These are phyloP conservation scores for Mactra quadrangularis DNA, from an alignment of 1,140 invertebrate species.

Conservation along the genomic window DNA sequence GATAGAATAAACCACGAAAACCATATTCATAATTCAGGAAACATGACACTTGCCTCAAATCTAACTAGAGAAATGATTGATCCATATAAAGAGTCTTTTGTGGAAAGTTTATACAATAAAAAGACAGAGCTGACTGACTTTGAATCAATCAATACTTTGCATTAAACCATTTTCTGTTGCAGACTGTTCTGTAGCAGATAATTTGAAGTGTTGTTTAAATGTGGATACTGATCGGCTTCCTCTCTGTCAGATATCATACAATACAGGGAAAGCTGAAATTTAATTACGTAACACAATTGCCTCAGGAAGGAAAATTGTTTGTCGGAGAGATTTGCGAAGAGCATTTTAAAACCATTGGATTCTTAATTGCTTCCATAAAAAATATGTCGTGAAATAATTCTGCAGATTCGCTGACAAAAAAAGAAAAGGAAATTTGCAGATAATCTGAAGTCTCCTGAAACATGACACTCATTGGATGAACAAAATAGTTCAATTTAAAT, in stretches of 20 bases:
- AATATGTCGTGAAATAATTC: too few species aligned
- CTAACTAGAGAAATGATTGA: conserved; percentile 45
- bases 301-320: conserved; percentile 40
- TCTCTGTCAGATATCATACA: conserved; percentile 29
- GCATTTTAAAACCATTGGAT: conserved; percentile 16
- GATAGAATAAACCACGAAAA: too few species aligned
- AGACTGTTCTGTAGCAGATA: conserved; percentile 14
- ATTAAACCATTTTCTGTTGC: conserved; percentile 52
- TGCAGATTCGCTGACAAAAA: too few species aligned
- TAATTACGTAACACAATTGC: conserved; percentile 41
- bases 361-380: conserved; percentile 21
- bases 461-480: too few species aligned
- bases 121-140: conserved; percentile 4
- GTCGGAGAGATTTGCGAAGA: conserved; percentile 1
- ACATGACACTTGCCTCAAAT: conserved; percentile 49
- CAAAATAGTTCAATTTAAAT: too few species aligned
- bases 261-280: conserved; percentile 44
- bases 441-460: too few species aligned
- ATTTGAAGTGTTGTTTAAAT: conserved; percentile 46
- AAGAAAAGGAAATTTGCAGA: too few species aligned
- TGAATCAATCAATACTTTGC: conserved; percentile 46
- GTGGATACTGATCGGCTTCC: conserved; percentile 24
- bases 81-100: conserved; percentile 9
- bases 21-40: conserved; percentile 9
- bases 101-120: conserved; percentile 49